Evolutionary conservation across 1,140 invertebrate genomes (phyloP).

Genomic region (Hylaeus anthracinus): DNA sequence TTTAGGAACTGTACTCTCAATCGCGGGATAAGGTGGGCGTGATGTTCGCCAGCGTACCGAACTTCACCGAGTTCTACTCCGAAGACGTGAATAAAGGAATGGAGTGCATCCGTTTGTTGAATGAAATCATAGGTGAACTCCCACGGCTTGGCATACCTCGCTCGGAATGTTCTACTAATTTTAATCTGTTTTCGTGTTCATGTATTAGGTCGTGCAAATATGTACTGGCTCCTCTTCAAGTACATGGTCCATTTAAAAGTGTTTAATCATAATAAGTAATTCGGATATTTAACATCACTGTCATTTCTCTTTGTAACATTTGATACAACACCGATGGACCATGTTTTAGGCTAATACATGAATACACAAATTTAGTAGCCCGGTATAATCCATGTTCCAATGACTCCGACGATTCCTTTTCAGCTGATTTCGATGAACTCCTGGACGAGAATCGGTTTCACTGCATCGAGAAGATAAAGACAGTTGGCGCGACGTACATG

Average conservation of each 20-base stretch:
- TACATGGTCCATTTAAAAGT: no score
- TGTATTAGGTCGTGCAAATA: no score
- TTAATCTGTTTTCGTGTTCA: neutral
- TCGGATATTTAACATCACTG: no score
- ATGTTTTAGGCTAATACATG: no score
- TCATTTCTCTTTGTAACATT: no score
- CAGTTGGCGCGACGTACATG: slow-evolving; percentile 98
- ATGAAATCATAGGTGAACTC: slow-evolving; percentile 96
- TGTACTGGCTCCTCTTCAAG: no score
- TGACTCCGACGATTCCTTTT: neutral
- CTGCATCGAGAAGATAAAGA: slow-evolving; percentile 99
- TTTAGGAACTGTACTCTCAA: slow-evolving; percentile 96
- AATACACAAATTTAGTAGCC: no score
- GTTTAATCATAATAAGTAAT: no score
- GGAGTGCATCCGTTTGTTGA: slow-evolving; percentile 97
- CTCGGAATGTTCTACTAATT: neutral
- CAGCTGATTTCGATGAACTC: slow-evolving; percentile 95
- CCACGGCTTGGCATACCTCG: neutral
- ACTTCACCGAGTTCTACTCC: slow-evolving; percentile 99
- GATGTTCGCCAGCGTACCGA: slow-evolving; percentile 98
- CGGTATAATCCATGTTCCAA: no score
- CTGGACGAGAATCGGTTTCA: slow-evolving; percentile 94
- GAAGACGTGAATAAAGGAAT: slow-evolving; percentile 98
- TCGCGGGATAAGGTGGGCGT: slow-evolving; percentile 96
- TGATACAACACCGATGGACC: no score